Evolutionary conservation across 2,797 vertebrate species (phyloP).

Genomic region (Epinephelus awoara): DNA sequence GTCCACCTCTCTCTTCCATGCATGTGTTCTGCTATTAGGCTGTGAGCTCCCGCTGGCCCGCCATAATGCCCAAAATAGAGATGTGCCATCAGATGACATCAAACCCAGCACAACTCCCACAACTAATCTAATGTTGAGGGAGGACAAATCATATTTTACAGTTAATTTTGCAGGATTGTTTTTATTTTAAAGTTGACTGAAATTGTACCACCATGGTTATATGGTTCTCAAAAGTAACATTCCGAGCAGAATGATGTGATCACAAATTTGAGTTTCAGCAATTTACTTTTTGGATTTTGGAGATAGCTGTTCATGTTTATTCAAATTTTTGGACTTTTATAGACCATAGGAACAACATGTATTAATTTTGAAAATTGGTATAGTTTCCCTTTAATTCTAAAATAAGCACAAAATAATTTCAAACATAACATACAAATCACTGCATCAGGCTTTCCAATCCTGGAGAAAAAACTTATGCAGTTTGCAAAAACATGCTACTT

Average conservation of each 20-base stretch:
- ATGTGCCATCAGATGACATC: constrained; percentile 58
- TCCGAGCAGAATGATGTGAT: neutral
- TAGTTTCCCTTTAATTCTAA: too few species aligned
- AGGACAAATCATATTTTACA: constrained; percentile 15
- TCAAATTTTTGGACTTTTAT: too few species aligned
- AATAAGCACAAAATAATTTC: too few species aligned
- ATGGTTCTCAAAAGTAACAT: neutral
- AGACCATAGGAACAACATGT: too few species aligned
- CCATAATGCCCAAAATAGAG: constrained; percentile 57
- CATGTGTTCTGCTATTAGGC: constrained; percentile 75
- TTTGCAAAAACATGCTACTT: too few species aligned
- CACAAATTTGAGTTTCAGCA: too few species aligned
- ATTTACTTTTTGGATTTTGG: too few species aligned
- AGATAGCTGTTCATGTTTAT: too few species aligned
- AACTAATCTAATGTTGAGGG: constrained; percentile 25
- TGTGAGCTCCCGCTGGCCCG: constrained; percentile 68
- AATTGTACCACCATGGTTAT: neutral
- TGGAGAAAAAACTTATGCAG: too few species aligned
- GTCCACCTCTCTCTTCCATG: constrained; percentile 55
- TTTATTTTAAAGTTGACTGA: neutral
- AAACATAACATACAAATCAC: too few species aligned
- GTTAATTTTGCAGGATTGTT: constrained; percentile 7
- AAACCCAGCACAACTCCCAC: constrained; percentile 34
- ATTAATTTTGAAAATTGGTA: too few species aligned
- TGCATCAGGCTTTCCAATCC: too few species aligned